Percentiles rank a stretch among this genome's conserved stretches.
Conservation (phyloP, 2,113 vertebrate genomes). For the Numida meleagris region DNA sequence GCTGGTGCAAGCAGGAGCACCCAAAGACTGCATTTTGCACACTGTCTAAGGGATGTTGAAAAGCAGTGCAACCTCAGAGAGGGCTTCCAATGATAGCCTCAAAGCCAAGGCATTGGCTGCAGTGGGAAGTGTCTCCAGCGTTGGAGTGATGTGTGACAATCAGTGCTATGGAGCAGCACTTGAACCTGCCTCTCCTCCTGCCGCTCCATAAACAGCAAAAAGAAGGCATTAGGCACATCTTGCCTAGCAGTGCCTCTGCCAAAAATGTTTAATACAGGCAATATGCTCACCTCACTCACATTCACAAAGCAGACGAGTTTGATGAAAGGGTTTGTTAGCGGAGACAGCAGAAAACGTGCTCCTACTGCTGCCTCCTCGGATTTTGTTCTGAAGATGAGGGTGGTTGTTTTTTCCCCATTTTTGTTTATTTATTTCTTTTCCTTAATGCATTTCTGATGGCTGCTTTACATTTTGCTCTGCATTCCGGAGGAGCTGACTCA, state of each 20-base stretch:
- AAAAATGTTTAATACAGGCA: neutral
- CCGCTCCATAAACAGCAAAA: neutral
- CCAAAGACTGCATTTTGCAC: neutral
- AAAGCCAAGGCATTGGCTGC: neutral
- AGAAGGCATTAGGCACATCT: neutral
- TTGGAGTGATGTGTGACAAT: neutral
- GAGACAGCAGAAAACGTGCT: fast-evolving
- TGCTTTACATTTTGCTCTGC: neutral
- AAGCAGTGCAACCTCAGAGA: fast-evolving
- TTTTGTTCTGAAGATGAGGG: fast-evolving
- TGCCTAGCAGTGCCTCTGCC: fast-evolving
- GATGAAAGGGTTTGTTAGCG: neutral
- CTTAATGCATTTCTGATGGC: neutral
- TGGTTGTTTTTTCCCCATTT: neutral
- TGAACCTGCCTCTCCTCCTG: neutral
- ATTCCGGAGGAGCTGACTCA: neutral
- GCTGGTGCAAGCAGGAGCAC: neutral
- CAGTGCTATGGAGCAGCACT: neutral
- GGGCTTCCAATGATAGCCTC: neutral
- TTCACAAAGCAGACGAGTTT: neutral
- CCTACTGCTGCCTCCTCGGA: neutral
- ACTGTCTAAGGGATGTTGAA: neutral
- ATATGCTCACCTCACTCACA: neutral
- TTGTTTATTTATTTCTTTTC: neutral
- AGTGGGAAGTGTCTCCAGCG: neutral